Percentiles rank a stretch among this genome's conserved stretches.
Evolutionary conservation across 2,113 vertebrate species (phyloP).

Genomic region (Solea solea): DNA sequence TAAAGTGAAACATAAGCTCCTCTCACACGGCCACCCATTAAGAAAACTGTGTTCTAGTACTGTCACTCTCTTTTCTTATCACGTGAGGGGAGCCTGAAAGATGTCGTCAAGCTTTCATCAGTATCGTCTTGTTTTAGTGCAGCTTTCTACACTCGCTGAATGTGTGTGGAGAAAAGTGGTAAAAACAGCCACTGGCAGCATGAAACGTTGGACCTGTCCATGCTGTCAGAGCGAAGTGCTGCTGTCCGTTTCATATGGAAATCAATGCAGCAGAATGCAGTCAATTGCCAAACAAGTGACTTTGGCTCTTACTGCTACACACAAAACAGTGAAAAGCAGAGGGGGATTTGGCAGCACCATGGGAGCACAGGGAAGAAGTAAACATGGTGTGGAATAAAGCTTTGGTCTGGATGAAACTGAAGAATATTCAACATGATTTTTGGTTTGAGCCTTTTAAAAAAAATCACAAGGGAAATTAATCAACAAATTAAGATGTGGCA

Average conservation of each 20-base stretch:
- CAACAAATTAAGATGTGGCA: slow-evolving; percentile 47
- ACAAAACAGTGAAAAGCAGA: slow-evolving; percentile 67
- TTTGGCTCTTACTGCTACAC: slow-evolving; percentile 76
- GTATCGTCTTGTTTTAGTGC: slow-evolving; percentile 74
- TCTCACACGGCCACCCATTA: slow-evolving; percentile 21
- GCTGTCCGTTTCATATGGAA: slow-evolving; percentile 85
- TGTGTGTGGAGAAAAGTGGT: slow-evolving; percentile 57
- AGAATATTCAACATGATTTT: slow-evolving; percentile 44
- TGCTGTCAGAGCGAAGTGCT: slow-evolving; percentile 77
- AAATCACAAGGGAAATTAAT: slow-evolving; percentile 29
- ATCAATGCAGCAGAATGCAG: slow-evolving; percentile 83
- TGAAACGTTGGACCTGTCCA: slow-evolving; percentile 65
- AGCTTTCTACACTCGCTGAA: slow-evolving; percentile 60
- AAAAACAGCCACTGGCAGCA: slow-evolving; percentile 73
- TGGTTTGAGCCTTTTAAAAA: slow-evolving; percentile 1
- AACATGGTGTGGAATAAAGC: slow-evolving; percentile 63
- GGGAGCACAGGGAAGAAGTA: slow-evolving; percentile 57
- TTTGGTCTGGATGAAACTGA: slow-evolving; percentile 31
- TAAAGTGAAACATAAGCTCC: slow-evolving; percentile 42
- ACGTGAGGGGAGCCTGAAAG: slow-evolving; percentile 61
- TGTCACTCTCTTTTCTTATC: slow-evolving; percentile 65
- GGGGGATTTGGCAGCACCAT: slow-evolving; percentile 54
- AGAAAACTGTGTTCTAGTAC: slow-evolving; percentile 45
- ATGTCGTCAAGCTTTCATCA: slow-evolving; percentile 72
- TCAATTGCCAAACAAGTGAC: slow-evolving; percentile 87